Evolutionary conservation across 2,797 vertebrate genomes (phyloP).

Genomic region (Anabacerthia variegaticeps): DNA sequence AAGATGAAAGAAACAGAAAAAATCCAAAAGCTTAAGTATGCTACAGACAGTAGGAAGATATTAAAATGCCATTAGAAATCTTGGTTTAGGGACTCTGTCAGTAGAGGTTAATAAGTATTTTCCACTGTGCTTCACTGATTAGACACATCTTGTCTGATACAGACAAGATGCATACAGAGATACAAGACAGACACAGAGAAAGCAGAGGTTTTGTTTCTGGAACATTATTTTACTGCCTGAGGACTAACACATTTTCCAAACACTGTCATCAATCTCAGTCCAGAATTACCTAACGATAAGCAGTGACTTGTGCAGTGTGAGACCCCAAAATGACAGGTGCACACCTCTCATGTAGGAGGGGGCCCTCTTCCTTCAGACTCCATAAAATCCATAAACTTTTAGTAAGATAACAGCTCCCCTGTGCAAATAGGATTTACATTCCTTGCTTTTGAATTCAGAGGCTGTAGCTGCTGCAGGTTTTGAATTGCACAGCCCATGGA

Average conservation of each 20-base stretch:
- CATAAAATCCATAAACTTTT: neutral
- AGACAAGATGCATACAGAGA: neutral
- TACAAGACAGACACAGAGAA: neutral
- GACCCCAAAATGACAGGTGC: accelerated
- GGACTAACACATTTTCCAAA: neutral
- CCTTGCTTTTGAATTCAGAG: neutral
- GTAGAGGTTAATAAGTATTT: neutral
- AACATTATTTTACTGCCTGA: neutral
- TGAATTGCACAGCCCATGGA: neutral
- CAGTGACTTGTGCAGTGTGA: neutral
- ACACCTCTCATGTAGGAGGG: neutral
- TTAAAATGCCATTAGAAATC: neutral
- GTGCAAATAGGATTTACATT: neutral
- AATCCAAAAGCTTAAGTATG: neutral
- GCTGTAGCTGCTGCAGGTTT: neutral
- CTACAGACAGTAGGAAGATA: neutral
- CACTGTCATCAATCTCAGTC: neutral
- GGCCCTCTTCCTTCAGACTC: neutral
- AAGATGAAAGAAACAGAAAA: neutral
- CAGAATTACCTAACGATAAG: neutral
- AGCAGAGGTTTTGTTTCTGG: neutral
- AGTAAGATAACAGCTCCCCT: neutral
- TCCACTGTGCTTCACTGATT: neutral
- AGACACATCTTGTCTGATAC: neutral
- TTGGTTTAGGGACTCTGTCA: neutral